These are phyloP conservation scores for Poecile montanus DNA, from an alignment of 2,797 vertebrate genomes.

Conservation along the genomic window DNA sequence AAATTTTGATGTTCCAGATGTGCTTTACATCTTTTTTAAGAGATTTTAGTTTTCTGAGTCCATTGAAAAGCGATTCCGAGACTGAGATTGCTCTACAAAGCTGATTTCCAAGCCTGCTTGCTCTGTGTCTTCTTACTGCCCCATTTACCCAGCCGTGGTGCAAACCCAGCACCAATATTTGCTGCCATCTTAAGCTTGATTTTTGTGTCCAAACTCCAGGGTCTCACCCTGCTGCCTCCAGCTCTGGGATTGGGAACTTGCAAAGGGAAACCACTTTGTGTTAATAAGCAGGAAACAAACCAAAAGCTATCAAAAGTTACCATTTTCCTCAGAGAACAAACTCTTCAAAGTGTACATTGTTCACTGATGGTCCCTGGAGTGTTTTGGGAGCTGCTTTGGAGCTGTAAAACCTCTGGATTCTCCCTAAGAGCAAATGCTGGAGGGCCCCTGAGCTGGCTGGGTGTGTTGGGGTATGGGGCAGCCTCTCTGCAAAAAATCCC, in stretches of 20 bases:
- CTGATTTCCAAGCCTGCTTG: not conserved
- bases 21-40: not conserved
- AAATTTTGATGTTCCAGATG: not conserved
- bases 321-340: not conserved
- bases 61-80: not conserved
- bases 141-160: accelerated
- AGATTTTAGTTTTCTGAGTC: not conserved
- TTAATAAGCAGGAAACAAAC: not conserved
- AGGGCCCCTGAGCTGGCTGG: not conserved
- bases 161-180: not conserved
- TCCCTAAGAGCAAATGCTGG: not conserved
- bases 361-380: not conserved
- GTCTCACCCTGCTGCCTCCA: not conserved
- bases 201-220: accelerated
- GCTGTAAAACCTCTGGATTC: accelerated
- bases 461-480: not conserved
- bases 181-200: accelerated
- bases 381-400: not conserved
- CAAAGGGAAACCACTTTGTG: not conserved
- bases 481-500: not conserved
- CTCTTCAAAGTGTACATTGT: accelerated
- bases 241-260: too few relatives aligned
- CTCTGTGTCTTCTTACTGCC: accelerated
- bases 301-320: not conserved
- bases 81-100: not conserved